A percentile compares a stretch with the other conserved stretches of the same genome.
Conservation (phyloP, 2,797 vertebrate species). For the Apogon talboti region DNA sequence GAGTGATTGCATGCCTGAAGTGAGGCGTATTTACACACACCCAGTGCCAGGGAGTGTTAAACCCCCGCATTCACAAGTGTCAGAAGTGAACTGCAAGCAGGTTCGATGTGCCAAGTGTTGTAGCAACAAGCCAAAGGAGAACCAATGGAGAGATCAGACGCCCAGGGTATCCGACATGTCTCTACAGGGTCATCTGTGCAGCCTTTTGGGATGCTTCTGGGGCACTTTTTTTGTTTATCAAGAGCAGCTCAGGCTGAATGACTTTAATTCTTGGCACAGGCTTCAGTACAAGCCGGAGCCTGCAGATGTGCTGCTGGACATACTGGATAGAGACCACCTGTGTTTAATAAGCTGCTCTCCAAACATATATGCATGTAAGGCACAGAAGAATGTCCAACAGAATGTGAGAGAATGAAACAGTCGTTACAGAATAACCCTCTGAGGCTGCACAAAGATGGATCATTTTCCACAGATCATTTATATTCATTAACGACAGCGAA, state of each 20-base stretch:
- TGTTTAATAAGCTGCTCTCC: constrained; percentile 46
- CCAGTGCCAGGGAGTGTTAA: constrained; percentile 58
- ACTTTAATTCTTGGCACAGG: constrained; percentile 74
- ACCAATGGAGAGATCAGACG: constrained; percentile 56
- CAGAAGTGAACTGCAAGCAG: constrained; percentile 56
- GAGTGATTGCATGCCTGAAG: constrained; percentile 36
- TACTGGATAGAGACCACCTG: constrained; percentile 60
- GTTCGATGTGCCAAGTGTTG: constrained; percentile 60
- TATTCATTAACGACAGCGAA: not conserved
- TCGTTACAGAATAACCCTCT: no score
- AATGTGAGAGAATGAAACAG: no score
- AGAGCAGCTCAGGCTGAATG: constrained; percentile 65
- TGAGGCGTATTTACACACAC: constrained; percentile 42
- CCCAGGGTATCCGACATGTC: constrained; percentile 72
- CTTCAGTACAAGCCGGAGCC: constrained; percentile 71
- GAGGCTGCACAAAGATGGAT: constrained; percentile 11
- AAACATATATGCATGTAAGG: constrained; percentile 21
- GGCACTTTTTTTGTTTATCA: constrained; percentile 73
- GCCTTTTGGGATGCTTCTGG: constrained; percentile 34
- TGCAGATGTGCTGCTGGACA: constrained; percentile 70
- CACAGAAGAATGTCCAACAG: constrained; percentile 35
- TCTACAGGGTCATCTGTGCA: constrained; percentile 75
- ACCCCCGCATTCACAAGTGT: constrained; percentile 65
- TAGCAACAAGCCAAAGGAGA: constrained; percentile 62
- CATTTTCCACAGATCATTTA: not conserved